Evolutionary conservation across 2,888 invertebrate species (phyloP).

Genomic region (Meganola albula): DNA sequence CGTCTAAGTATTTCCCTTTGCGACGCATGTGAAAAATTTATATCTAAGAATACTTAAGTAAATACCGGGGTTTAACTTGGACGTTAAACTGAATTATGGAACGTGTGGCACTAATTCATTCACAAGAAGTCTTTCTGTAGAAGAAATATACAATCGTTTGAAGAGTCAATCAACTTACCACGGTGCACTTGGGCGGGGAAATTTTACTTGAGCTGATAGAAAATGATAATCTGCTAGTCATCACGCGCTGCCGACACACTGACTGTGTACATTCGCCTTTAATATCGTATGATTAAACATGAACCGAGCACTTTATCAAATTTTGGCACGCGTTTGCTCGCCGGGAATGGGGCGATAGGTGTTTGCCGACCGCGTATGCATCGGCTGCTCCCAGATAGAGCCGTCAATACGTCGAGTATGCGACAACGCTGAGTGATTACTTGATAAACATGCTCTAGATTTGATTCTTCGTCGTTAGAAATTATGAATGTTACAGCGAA

Average conservation of each 20-base stretch:
- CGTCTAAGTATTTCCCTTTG: no score
- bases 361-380: conserved; percentile 67
- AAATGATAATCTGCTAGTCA: conserved; percentile 61
- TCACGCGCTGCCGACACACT: conserved; percentile 37
- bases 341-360: conserved; percentile 52
- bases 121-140: no score
- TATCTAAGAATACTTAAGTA: no score
- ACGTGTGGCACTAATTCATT: no score
- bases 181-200: conserved; percentile 21
- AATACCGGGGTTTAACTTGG: no score
- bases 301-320: conserved; percentile 71
- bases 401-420: conserved; percentile 61
- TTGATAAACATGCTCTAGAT: conserved; percentile 48
- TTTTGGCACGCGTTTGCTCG: conserved; percentile 72
- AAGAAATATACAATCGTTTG: conserved; percentile 41
- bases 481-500: no score
- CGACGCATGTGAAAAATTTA: no score
- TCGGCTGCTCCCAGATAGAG: conserved; percentile 60
- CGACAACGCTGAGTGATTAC: conserved; percentile 65
- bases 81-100: no score
- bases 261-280: conserved; percentile 38
- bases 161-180: conserved; percentile 41
- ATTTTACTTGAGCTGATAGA: conserved; percentile 53
- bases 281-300: conserved; percentile 73
- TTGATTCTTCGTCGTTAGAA: conserved; percentile 38